phyloP scores from a whole-genome alignment of 2,888 invertebrate species.

The Callyntrura guangdongensis region DNA sequence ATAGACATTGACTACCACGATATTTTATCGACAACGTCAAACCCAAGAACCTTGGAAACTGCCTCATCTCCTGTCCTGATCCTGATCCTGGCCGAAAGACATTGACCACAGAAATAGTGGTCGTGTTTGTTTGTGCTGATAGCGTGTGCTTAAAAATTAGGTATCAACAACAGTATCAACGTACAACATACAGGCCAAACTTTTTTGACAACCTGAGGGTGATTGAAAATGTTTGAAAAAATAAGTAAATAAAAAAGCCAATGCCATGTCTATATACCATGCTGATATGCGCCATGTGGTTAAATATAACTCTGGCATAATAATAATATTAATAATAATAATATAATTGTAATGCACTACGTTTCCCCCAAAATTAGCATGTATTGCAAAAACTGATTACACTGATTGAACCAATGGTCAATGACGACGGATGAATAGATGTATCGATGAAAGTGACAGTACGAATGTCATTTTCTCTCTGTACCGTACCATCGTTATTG shows the following conservation, averaged over 20 bases:
- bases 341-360: background rate
- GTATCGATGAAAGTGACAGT: background rate
- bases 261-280: conserved; percentile 62
- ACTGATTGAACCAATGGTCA: background rate
- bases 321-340: too few relatives aligned
- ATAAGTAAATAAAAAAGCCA: conserved; percentile 45
- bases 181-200: conserved; percentile 21
- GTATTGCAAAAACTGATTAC: background rate
- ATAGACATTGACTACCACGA: background rate
- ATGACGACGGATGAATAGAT: background rate
- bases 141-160: conserved; percentile 9
- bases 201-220: background rate
- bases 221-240: conserved; percentile 37
- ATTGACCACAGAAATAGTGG: conserved; percentile 73
- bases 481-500: background rate
- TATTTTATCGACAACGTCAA: conserved; percentile 56
- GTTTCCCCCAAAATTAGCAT: background rate
- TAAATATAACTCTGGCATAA: conserved; percentile 1
- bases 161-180: background rate
- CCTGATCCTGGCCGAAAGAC: conserved; percentile 62
- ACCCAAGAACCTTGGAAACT: conserved; percentile 49
- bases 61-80: conserved; percentile 51
- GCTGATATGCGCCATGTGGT: conserved; percentile 21
- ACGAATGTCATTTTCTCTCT: too few relatives aligned
- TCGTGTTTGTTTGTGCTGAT: conserved; percentile 37